Percentiles rank a stretch among this genome's conserved stretches.
These are phyloP conservation scores for Drosophila prolongata DNA, from an alignment of 2,888 invertebrate species.

Conservation along the genomic window DNA sequence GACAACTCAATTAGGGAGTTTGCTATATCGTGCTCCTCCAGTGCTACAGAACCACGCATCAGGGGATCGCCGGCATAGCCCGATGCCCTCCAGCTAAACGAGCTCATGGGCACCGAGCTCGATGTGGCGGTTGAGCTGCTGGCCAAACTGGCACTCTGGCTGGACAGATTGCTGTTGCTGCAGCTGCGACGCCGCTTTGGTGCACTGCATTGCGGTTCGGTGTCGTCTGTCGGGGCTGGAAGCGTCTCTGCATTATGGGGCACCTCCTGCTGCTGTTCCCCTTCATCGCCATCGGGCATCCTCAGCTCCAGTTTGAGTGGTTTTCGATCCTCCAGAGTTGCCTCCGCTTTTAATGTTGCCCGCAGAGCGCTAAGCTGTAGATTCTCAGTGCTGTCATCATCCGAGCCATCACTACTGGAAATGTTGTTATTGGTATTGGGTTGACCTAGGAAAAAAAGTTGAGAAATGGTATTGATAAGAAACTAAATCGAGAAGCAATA, in stretches of 20 bases:
- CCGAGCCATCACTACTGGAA: conserved; percentile 35
- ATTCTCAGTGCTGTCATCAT: conserved; percentile 59
- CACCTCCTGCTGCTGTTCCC: conserved; percentile 9
- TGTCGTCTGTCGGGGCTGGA: conserved; percentile 1
- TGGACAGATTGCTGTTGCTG: conserved; percentile 58
- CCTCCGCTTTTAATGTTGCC: conserved; percentile 53
- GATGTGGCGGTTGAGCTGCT: conserved; percentile 54
- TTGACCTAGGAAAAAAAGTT: not conserved
- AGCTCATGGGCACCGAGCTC: conserved; percentile 40
- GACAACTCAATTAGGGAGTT: conserved; percentile 55
- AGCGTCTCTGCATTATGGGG: not conserved
- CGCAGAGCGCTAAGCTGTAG: conserved; percentile 55
- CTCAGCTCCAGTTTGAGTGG: conserved; percentile 45
- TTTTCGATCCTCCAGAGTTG: conserved; percentile 47
- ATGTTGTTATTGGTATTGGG: conserved; percentile 7
- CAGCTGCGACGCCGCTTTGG: conserved; percentile 48
- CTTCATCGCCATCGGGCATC: conserved; percentile 5
- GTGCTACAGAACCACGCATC: conserved; percentile 13
- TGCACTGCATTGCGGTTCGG: conserved; percentile 13
- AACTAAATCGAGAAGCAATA: too few relatives aligned
- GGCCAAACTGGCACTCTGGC: conserved; percentile 46
- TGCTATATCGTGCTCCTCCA: conserved; percentile 49
- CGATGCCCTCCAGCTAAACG: conserved; percentile 37
- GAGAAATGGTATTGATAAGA: too few relatives aligned
- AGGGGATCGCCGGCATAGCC: conserved; percentile 40